Evolutionary conservation across 2,888 invertebrate genomes (phyloP), one percentile per base, ranked within the genome.

Genomic region (Drosophila subsilvestris): DNA sequence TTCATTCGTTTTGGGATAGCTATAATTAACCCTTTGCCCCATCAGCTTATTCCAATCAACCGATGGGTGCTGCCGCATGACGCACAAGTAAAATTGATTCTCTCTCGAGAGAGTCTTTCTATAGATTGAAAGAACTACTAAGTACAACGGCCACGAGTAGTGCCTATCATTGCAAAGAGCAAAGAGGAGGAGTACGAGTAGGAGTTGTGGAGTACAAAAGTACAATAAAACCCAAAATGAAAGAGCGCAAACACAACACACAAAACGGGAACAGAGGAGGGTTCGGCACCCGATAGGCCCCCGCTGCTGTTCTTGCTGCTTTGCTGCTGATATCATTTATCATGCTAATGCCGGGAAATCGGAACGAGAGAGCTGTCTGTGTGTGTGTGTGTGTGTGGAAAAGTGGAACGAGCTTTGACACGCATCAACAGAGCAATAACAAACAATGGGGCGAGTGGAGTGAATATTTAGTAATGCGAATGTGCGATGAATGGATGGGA

Each of bases 311-410:
- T n/a, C n/a, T n/a, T n/a, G 25, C 47, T 32, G 45, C 50, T 6
- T 3, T 58, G 12, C 58, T 59, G 37, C 55, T 25, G 55, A 65
- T 78, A 80, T 78, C 71, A 80, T 78, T 78, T 78, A 78, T 78
- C 78, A 80, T 69, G 69, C 75, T 78, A 78, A 78, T 78, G 78
- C 75, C 60, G 60, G 71, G 63, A 77, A 78, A 78, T 78, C 80
- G 77, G 68, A 63, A 44, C 45, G 59, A 55, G 56, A 29, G 18
- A 55, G 43, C 27, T 27, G n/a, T 37, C 42, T 12, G 12, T 12
- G 37, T 10, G 20, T 20, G 14, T 18, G 54, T 5, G 25, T 45
- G 27, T 6, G 57, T 18, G 29, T 32, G 51, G 45, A 29, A 42
- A 42, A 42, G 51, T 47, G 48, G 42, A 54, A 44, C 48, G 29